Evolutionary conservation across 2,113 vertebrate species (phyloP).

Genomic region (Pristiophorus japonicus): DNA sequence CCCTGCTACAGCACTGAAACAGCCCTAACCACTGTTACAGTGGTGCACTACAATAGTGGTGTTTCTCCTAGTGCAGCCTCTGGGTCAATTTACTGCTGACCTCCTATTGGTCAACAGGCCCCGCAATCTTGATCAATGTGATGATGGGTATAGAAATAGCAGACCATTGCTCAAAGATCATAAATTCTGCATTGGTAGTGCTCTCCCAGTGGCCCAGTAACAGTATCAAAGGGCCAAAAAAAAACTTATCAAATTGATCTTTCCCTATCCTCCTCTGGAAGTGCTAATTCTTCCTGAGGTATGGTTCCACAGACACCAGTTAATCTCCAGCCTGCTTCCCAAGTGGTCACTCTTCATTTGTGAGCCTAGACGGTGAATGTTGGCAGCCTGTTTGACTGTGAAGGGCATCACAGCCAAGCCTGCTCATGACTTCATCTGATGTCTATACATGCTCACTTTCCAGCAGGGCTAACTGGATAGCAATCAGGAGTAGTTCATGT

Average conservation of each 20-base stretch:
- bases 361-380: neutral
- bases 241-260: neutral
- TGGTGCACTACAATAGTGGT: too few relatives aligned
- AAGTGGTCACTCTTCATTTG: neutral
- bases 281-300: neutral
- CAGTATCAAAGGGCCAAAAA: neutral
- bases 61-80: neutral
- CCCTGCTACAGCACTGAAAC: neutral
- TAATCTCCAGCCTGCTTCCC: neutral
- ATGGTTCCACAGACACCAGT: neutral
- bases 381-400: neutral
- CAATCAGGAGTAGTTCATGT: neutral
- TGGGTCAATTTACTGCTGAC: neutral
- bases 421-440: neutral
- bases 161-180: neutral
- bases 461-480: neutral
- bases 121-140: neutral
- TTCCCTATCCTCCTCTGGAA: neutral
- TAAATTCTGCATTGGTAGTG: neutral
- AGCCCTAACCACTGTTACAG: neutral
- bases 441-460: neutral
- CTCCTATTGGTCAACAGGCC: neutral
- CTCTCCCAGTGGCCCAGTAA: neutral
- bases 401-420: neutral
- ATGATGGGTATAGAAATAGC: neutral